Base-by-base conservation (phyloP, 2,888 invertebrate species). In the Nemotelus pantherinus region DNA sequence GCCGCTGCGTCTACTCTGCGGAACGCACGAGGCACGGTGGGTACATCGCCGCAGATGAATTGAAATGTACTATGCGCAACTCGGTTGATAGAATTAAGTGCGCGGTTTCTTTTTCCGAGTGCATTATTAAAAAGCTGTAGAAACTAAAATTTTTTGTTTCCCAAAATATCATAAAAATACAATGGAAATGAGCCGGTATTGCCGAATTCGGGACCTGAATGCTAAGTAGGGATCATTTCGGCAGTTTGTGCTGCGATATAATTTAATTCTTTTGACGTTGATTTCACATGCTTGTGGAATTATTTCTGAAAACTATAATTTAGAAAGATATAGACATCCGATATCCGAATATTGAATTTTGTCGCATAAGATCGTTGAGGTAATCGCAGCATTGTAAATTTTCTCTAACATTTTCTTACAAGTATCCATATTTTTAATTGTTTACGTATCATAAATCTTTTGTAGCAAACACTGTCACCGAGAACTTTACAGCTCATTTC, bases 51-150 rank as follows among this genome's bases (percentile, higher is more conserved):
- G 45, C 44, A 71, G 10, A 58, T 4, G 25, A 39, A 10, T 70
- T 39, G 50, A 48, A 74, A 74, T 63, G 39, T 2, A 60, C 41
- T 63, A 48, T 3, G 50, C 63, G 7, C 58, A 45, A 47, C 9
- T 25, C 25, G 44, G 53, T 58, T 58, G 58, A 72, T 60, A 47
- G 41, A 47, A 10, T 47, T 60, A 25, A 6, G 48, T 25, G 41
- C 53, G 47, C 58, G 72, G 47, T 60, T n/a, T 45, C 47, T 4
- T 57, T 47, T 58, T 45, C 6, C 53, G 47, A 6, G 2, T 6
- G 74, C 47, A n/a, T 74, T 74, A 74, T 74, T 74, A 74, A 74
- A 74, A 74, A 74, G 74, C 60, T 39, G 74, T 74, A 47, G 74
- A 74, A 74, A 48, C 74, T 63, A 74, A 50, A 63, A 74, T 63